These are phyloP conservation scores for Aegotheles bennettii DNA, from an alignment of 2,113 vertebrate species.

Conservation along the genomic window DNA sequence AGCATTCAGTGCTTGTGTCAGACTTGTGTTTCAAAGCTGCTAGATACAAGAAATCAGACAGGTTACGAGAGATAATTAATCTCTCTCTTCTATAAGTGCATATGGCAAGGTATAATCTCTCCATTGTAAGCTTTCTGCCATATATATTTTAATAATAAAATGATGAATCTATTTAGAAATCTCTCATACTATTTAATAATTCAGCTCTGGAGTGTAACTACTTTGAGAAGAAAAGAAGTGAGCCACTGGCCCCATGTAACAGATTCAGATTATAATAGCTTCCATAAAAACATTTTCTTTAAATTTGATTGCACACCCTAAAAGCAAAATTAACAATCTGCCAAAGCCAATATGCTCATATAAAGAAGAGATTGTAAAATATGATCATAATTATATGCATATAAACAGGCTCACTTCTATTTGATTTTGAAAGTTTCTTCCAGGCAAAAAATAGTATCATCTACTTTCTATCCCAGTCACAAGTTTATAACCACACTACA, in stretches of 20 bases:
- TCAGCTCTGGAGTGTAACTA: not conserved
- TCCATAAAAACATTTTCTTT: constrained; percentile 10
- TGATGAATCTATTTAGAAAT: not conserved
- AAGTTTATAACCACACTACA: constrained; percentile 22
- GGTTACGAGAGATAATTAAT: not conserved
- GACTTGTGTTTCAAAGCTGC: not conserved
- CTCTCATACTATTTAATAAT: not conserved
- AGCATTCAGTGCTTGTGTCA: not conserved
- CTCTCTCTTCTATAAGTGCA: not conserved
- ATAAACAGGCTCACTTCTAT: not conserved
- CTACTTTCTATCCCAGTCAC: not conserved
- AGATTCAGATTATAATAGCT: not conserved
- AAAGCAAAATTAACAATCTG: constrained; percentile 40
- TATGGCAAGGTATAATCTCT: not conserved
- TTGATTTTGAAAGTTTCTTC: constrained; percentile 25
- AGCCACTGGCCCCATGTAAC: not conserved
- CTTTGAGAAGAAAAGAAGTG: not conserved
- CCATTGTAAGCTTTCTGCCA: not conserved
- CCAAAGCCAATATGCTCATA: not conserved
- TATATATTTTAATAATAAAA: not conserved
- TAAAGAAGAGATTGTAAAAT: constrained; percentile 12
- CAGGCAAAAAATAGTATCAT: not conserved
- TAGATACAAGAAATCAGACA: not conserved
- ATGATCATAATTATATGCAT: not conserved
- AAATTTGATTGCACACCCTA: not conserved